A percentile compares a stretch with the other conserved stretches of the same genome.
Evolutionary conservation across 2,888 invertebrate genomes (phyloP).

Genomic region (Schizotus pectinicornis): DNA sequence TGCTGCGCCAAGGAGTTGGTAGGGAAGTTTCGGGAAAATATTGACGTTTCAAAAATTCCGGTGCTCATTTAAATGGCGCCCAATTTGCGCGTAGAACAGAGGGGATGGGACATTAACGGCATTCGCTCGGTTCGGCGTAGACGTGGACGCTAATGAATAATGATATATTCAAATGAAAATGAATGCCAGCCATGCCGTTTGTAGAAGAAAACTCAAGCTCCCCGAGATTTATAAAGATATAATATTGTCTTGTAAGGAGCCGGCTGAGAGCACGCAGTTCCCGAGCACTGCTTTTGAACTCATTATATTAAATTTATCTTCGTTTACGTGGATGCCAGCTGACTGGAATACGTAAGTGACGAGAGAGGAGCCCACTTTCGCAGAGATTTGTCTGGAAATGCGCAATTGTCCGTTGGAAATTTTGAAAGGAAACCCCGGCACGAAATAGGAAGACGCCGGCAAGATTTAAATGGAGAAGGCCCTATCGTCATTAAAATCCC

Average conservation of each 20-base stretch:
- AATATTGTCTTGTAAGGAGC: conserved; percentile 46
- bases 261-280: conserved; percentile 40
- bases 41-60: no score
- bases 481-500: conserved; percentile 22
- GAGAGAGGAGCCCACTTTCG: conserved; percentile 12
- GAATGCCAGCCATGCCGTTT: neutral
- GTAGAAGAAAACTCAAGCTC: conserved; percentile 1
- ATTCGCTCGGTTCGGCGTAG: no score
- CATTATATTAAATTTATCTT: conserved; percentile 52
- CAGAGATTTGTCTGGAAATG: conserved; percentile 20
- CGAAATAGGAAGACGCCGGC: no score
- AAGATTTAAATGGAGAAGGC: conserved; percentile 7
- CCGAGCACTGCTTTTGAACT: conserved; percentile 44
- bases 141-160: conserved; percentile 3
- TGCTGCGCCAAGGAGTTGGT: no score
- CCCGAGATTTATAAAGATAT: conserved; percentile 46
- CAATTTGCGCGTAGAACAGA: no score
- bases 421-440: no score
- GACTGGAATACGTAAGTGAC: conserved; percentile 44
- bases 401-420: neutral
- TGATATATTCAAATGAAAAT: conserved; percentile 9
- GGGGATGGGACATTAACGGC: no score
- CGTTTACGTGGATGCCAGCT: conserved; percentile 44
- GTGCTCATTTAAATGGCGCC: no score
- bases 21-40: no score